A percentile compares a stretch with the other conserved stretches of the same genome.
phyloP scores from a whole-genome alignment of 2,888 invertebrate species.

The Thereva nobilitata region DNA sequence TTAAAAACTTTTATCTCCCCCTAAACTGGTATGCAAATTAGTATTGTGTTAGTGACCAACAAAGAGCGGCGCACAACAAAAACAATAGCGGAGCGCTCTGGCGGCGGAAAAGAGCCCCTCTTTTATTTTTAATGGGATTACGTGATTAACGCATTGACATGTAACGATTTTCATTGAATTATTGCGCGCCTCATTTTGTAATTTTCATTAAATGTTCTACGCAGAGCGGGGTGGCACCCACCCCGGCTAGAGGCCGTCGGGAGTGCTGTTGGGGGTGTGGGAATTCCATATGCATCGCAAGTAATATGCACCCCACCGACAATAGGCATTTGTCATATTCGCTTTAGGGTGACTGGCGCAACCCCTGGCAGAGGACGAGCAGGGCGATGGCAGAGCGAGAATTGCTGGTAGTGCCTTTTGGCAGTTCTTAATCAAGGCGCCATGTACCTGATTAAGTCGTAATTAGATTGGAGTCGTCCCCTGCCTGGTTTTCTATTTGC shows the following conservation, averaged over 20 bases:
- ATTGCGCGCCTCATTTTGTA: conserved; percentile 43
- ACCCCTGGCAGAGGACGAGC: neutral
- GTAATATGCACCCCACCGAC: conserved; percentile 34
- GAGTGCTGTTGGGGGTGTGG: conserved; percentile 2
- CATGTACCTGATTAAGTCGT: conserved; percentile 50
- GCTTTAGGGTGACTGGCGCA: conserved; percentile 2
- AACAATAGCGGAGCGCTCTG: conserved; percentile 1
- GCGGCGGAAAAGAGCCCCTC: conserved; percentile 22
- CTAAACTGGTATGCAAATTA: conserved; percentile 35
- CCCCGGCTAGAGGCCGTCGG: too few species aligned
- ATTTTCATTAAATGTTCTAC: conserved; percentile 42
- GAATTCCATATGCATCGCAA: conserved; percentile 20
- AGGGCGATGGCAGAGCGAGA: conserved; percentile 3
- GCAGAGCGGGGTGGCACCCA: conserved; percentile 11
- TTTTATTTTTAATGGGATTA: conserved; percentile 54
- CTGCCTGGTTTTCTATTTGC: neutral
- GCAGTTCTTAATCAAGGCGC: conserved; percentile 42
- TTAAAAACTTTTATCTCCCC: conserved; percentile 32
- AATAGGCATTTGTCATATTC: conserved; percentile 20
- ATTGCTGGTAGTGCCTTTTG: conserved; percentile 27
- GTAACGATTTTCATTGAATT: conserved; percentile 60
- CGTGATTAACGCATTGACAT: conserved; percentile 60
- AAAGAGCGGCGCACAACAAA: conserved; percentile 20
- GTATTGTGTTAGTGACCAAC: conserved; percentile 33
- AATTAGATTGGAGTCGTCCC: conserved; percentile 42